Evolutionary conservation across 2,113 vertebrate genomes (phyloP), one percentile per base, ranked within the genome.

Genomic region (Petromus typicus): DNA sequence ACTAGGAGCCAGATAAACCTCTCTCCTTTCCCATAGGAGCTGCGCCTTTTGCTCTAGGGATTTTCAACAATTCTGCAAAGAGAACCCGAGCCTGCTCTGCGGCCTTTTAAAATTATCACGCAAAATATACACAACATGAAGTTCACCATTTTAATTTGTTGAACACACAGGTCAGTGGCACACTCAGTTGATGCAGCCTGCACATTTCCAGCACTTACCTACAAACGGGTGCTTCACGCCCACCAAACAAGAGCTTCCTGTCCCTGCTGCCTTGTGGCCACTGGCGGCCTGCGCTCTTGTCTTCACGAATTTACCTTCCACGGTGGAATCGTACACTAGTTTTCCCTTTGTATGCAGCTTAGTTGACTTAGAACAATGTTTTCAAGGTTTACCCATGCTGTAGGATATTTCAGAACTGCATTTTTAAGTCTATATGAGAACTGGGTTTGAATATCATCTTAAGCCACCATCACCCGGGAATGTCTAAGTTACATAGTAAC

Each of bases 371-470:
- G n/a, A n/a, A n/a, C 25, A 73, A 73, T 63, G 63, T 32, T 86
- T 61, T 75, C 23, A 59, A 71, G 59, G 17, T 81, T 63, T 13
- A 51, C 34, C 23, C 59, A 93, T 25, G 27, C 45, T 87, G 54
- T 20, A 43, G 57, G 7, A 63, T 3, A 1, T 43, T 56, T n/a
- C n/a, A n/a, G n/a, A n/a, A n/a, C n/a, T n/a, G n/a, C n/a, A n/a
- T n/a, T 88, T 79, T 48, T n/a, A 95, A 78, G 40, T 23, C 83
- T 48, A 20, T 57, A 7, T 61, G 92, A 87, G n/a, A 90, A 67
- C 7, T 78, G 22, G 67, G 4, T 59, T 96, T 67, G 76, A 86
- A 56, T 51, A 30, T 61, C 5, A 48, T 14, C 9, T 67, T 37
- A 78, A 96, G 23, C 7, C 18, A 32, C 7, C 43, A 2, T 40